Evolutionary conservation across 2,113 vertebrate species (phyloP), one percentile per base, ranked within the genome.

Genomic region (Morone chrysops): DNA sequence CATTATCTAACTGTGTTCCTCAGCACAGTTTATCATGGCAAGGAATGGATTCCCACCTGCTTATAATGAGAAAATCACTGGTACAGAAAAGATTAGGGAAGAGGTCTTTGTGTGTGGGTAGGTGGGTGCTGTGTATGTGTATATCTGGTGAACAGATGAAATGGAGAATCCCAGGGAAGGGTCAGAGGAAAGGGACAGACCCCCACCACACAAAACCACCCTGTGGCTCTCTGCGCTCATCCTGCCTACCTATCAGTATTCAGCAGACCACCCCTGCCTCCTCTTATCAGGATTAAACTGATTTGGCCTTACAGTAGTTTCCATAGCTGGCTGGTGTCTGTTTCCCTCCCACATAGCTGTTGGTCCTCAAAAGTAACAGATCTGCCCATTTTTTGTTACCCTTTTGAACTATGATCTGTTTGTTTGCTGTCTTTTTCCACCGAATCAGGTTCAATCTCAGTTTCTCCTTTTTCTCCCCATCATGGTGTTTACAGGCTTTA

Each of bases 231-330:
- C 7, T 25, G 54, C 67, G 3, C 31, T 60, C 87, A 87, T 91
- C 87, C 92, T 89, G 88, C 60, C 67, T 22, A 83, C 76, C 77
- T 94, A 93, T 94, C 92, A 89, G 82, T 68, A 81, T 84, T 75
- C 81, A 79, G 59, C 92, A 92, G 88, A 82, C 75, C 81, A 62
- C 63, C 78, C 14, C 53, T 38, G 88, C 62, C 75, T 87, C 38
- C 47, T 81, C 78, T 90, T 92, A 93, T 92, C 93, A 90, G 86
- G 82, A 87, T 80, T 67, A 61, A 80, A 57, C 78, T 70, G 87
- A 87, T 89, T 84, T 83, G 80, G 65, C 82, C 68, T 81, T 31
- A 75, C 77, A 70, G 53, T 84, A 69, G 47, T 90, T 88, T 90
- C 83, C 83, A 69, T 53, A 75, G 53, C 51, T 62, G 81, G 54